These are phyloP conservation scores for Corella eumyota DNA, from an alignment of 23 tunicate species.

Conservation along the genomic window DNA sequence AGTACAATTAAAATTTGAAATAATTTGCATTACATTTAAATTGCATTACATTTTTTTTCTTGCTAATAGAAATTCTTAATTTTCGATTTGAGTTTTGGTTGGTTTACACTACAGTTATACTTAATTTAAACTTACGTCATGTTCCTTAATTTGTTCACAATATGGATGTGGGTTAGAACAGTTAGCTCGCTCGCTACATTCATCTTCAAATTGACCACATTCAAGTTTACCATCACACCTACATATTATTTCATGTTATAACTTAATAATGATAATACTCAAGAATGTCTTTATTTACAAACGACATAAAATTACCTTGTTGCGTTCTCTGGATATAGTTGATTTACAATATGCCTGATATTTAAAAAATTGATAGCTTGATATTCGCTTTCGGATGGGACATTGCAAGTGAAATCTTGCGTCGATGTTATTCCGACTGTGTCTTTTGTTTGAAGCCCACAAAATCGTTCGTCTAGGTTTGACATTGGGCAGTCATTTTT, in stretches of 20 bases:
- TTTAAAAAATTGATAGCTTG: too few species aligned
- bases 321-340: too few species aligned
- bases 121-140: neutral
- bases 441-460: neutral
- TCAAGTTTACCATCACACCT: conserved; percentile 14
- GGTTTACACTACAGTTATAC: too few species aligned
- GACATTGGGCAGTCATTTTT: neutral
- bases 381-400: too few species aligned
- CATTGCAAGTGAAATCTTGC: too few species aligned
- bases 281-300: neutral
- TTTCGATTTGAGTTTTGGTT: too few species aligned
- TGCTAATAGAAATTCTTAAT: too few species aligned
- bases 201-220: conserved; percentile 19
- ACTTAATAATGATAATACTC: neutral
- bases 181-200: conserved; percentile 7
- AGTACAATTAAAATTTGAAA: too few species aligned
- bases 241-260: neutral
- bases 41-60: too few species aligned
- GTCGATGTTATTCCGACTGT: too few species aligned
- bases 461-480: neutral
- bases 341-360: too few species aligned
- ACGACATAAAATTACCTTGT: neutral
- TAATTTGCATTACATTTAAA: too few species aligned
- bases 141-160: conserved; percentile 3
- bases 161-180: conserved; percentile 5